phyloP scores from a whole-genome alignment of 2,888 invertebrate species.

The Drosophila sordidapex region DNA sequence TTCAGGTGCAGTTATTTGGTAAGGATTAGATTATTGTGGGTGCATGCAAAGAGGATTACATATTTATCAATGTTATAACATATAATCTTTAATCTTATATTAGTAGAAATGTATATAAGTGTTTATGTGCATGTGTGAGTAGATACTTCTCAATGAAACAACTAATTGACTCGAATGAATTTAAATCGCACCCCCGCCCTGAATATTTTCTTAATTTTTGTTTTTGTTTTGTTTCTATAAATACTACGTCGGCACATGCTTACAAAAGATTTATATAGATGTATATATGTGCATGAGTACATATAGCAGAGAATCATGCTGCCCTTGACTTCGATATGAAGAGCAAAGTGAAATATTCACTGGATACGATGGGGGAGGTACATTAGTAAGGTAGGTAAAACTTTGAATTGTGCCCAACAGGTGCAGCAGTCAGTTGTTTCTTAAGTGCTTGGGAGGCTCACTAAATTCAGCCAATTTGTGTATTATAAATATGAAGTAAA shows the following conservation, averaged over 20 bases:
- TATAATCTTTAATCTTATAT: not conserved
- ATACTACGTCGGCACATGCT: conserved; percentile 60
- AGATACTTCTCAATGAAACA: not conserved
- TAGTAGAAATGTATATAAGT: conserved; percentile 4
- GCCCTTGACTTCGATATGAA: conserved; percentile 60
- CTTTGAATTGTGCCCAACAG: conserved; percentile 41
- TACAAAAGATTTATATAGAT: conserved; percentile 55
- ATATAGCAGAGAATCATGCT: conserved; percentile 35
- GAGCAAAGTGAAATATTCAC: conserved; percentile 13
- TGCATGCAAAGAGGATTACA: conserved; percentile 62
- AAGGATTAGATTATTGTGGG: conserved; percentile 31
- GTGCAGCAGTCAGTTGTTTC: conserved; percentile 27
- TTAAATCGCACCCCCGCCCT: conserved; percentile 14
- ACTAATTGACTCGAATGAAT: conserved; percentile 12
- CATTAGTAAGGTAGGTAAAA: not conserved
- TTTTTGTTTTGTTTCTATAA: conserved; percentile 51
- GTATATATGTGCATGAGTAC: conserved; percentile 17
- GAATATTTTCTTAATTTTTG: conserved; percentile 1
- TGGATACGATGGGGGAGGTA: not conserved
- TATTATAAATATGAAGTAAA: conserved; percentile 11
- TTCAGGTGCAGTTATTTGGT: conserved; percentile 43
- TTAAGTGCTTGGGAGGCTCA: not conserved
- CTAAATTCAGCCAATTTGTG: conserved; percentile 17
- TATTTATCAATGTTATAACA: conserved; percentile 10
- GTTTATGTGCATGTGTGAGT: not conserved